Base-by-base conservation (phyloP, 1,140 invertebrate species). In the Chionoecetes opilio region DNA sequence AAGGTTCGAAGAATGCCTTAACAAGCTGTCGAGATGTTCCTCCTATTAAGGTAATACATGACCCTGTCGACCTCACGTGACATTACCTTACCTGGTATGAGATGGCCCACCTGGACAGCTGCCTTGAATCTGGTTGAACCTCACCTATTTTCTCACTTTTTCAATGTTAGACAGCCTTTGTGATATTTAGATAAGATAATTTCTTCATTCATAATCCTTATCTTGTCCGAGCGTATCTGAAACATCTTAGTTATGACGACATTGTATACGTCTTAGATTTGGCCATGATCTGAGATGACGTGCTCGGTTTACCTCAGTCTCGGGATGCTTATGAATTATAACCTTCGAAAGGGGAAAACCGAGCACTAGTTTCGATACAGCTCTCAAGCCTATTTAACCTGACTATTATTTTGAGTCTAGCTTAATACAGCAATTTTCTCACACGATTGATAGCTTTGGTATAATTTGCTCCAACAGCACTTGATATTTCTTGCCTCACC, bases 181-280 rank as follows among this genome's bases (percentile, higher is more conserved):
- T 2, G 63, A 75, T 75, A 75, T 75, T 75, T 75, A 75, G 63
- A 75, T 75, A 75, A 75, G 63, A 75, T 75, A 75, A 75, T 75
- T 75, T 75, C 63, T 75, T n/a, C 63, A 17, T n/a, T 26, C 21
- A 17, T 75, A 75, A 75, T 75, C 63, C 63, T 75, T 75, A 75
- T 75, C 63, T 11, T 75, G 63, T n/a, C 63, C 21, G 63, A 75
- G 63, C 63, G 63, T 75, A 75, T 75, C 63, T 75, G 63, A 75
- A n/a, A 26, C 63, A 75, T 75, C 63, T 75, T 75, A 75, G 6
- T 75, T 75, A 75, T 75, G 63, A 75, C 8, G 63, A 75, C 63
- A 75, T 75, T 75, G 6, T 75, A 75, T 75, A 75, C 63, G 63
- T 26, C 63, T 75, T 75, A 26, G 63, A 26, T 8, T 75, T 26